These are phyloP conservation scores for Manis javanica DNA, from an alignment of 2,797 vertebrate genomes.

Conservation along the genomic window DNA sequence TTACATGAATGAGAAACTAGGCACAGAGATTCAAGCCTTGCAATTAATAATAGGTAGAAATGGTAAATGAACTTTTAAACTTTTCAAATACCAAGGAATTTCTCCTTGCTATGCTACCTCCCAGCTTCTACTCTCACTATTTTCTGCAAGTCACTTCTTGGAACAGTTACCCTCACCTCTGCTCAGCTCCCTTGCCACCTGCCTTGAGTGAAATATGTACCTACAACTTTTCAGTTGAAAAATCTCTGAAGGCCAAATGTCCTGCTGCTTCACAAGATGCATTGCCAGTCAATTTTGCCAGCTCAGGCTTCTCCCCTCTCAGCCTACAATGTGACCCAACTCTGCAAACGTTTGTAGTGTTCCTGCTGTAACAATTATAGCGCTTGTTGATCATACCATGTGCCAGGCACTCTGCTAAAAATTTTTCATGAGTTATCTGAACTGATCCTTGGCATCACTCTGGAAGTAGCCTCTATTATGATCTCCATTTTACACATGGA, in stretches of 20 bases:
- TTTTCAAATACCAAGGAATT: neutral
- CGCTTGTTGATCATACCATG: neutral
- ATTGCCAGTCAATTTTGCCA: fast-evolving
- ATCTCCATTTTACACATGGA: neutral
- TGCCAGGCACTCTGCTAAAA: neutral
- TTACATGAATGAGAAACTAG: neutral
- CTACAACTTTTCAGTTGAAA: neutral
- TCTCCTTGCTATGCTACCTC: neutral
- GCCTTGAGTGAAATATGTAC: neutral
- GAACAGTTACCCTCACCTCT: neutral
- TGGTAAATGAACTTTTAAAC: neutral
- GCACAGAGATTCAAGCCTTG: neutral
- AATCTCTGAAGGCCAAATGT: neutral
- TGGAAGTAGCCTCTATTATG: neutral
- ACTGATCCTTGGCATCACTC: neutral
- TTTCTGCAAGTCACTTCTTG: neutral
- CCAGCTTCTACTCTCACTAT: neutral
- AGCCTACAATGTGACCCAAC: fast-evolving
- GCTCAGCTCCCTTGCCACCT: neutral
- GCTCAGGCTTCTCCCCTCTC: neutral
- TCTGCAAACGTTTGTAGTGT: fast-evolving
- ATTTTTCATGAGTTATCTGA: neutral
- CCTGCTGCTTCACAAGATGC: too few species aligned
- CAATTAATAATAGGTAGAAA: neutral
- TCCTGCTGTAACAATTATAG: neutral